These are phyloP conservation scores for Mesodorylaimus sp. DNA, from an alignment of 2,888 invertebrate genomes.

Conservation along the genomic window DNA sequence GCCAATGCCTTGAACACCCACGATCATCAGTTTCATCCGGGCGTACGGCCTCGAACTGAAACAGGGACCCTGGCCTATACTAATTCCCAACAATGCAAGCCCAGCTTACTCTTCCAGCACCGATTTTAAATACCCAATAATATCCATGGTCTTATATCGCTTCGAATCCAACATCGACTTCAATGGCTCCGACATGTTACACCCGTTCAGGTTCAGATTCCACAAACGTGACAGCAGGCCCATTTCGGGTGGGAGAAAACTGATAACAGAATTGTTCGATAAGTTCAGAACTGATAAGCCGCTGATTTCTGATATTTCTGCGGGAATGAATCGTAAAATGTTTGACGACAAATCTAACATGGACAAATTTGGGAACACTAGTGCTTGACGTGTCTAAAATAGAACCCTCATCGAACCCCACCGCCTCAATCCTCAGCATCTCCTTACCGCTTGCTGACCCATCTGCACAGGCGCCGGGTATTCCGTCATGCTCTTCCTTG, in stretches of 20 bases:
- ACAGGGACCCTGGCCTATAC: constrained; percentile 4
- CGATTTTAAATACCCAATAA: constrained; percentile 69
- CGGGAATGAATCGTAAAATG: constrained; percentile 53
- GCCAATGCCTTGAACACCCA: constrained; percentile 49
- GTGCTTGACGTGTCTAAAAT: constrained; percentile 18
- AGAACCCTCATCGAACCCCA: too few relatives aligned
- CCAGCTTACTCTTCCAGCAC: constrained; percentile 38
- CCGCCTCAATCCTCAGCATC: too few relatives aligned
- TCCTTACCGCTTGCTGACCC: too few relatives aligned
- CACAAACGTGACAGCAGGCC: constrained; percentile 80
- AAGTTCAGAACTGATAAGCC: constrained; percentile 84
- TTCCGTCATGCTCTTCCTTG: neutral
- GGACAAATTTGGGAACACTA: constrained; percentile 77
- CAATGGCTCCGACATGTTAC: constrained; percentile 65
- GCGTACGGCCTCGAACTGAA: constrained; percentile 65
- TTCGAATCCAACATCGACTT: constrained; percentile 73
- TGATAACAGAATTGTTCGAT: constrained; percentile 49
- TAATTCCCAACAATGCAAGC: too few relatives aligned
- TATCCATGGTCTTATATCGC: constrained; percentile 80
- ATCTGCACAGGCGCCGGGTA: neutral
- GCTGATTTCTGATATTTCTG: constrained; percentile 60
- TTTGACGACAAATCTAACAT: constrained; percentile 88
- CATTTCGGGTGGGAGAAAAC: constrained; percentile 79
- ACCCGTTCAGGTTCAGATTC: constrained; percentile 81
- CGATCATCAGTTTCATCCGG: constrained; percentile 58